phyloP scores from a whole-genome alignment of 1,140 invertebrate genomes.

The Halesus radiatus region DNA sequence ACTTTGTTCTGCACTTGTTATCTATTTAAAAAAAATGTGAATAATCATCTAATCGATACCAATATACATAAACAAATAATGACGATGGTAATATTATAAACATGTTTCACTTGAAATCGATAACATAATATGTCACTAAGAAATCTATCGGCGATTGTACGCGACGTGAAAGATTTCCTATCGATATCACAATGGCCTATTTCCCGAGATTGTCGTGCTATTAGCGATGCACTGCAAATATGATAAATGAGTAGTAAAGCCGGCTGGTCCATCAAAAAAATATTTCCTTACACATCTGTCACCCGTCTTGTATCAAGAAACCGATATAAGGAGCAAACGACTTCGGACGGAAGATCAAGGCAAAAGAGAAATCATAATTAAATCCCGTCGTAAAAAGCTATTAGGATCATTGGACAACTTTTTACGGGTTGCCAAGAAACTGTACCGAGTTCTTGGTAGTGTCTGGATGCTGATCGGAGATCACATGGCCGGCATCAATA shows the following conservation, averaged over 20 bases:
- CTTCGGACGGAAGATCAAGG: neutral
- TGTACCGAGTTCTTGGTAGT: neutral
- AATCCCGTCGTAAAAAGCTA: neutral
- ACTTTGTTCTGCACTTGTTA: too few relatives aligned
- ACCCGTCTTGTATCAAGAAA: neutral
- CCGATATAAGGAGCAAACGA: neutral
- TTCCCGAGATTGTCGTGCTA: neutral
- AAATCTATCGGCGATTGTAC: too few relatives aligned
- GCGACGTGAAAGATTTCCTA: too few relatives aligned
- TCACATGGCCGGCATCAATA: neutral
- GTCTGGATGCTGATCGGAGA: neutral
- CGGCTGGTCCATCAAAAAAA: neutral
- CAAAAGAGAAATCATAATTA: slow-evolving; percentile 14
- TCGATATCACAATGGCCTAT: neutral
- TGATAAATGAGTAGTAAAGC: neutral
- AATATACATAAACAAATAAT: too few relatives aligned
- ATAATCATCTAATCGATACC: too few relatives aligned
- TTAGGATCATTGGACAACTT: slow-evolving; percentile 5
- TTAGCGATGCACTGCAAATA: neutral
- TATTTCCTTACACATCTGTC: neutral
- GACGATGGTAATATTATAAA: too few relatives aligned
- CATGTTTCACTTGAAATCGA: too few relatives aligned
- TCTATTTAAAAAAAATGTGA: too few relatives aligned
- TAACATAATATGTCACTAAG: too few relatives aligned
- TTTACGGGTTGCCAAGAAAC: neutral